Evolutionary conservation across 2,888 invertebrate species (phyloP).

Genomic region (Epinotia bilunana): DNA sequence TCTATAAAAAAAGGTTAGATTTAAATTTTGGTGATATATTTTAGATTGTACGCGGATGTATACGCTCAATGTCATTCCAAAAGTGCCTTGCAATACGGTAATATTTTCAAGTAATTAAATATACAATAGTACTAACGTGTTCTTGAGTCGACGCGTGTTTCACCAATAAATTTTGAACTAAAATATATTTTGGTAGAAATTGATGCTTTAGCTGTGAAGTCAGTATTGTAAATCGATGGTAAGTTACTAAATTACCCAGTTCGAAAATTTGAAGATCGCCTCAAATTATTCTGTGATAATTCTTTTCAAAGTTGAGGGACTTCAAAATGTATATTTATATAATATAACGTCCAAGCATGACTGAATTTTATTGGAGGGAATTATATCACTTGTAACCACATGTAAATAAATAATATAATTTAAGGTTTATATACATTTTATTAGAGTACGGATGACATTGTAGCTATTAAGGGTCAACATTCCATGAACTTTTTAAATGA

Average conservation of each 20-base stretch:
- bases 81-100: constrained; percentile 65
- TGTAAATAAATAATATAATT: constrained; percentile 52
- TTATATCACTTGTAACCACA: constrained; percentile 52
- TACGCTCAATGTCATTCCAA: constrained; percentile 80
- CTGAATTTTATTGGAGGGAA: constrained; percentile 55
- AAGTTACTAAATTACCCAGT: constrained; percentile 38
- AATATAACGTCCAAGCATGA: constrained; percentile 47
- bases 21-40: constrained; percentile 59
- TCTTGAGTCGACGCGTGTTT: constrained; percentile 46
- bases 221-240: constrained; percentile 41
- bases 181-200: constrained; percentile 56
- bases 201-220: constrained; percentile 44
- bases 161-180: constrained; percentile 58
- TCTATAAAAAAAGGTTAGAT: constrained; percentile 47
- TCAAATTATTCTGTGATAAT: constrained; percentile 83
- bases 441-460: constrained; percentile 70
- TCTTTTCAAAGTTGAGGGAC: constrained; percentile 80
- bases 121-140: constrained; percentile 39
- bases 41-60: constrained; percentile 54
- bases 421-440: constrained; percentile 48
- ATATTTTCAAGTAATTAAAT: constrained; percentile 30
- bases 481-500: constrained; percentile 67
- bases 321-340: constrained; percentile 67
- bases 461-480: constrained; percentile 68
- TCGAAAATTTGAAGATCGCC: constrained; percentile 73